phyloP scores from a whole-genome alignment of 2,888 invertebrate genomes.

The Agrotis segetum region DNA sequence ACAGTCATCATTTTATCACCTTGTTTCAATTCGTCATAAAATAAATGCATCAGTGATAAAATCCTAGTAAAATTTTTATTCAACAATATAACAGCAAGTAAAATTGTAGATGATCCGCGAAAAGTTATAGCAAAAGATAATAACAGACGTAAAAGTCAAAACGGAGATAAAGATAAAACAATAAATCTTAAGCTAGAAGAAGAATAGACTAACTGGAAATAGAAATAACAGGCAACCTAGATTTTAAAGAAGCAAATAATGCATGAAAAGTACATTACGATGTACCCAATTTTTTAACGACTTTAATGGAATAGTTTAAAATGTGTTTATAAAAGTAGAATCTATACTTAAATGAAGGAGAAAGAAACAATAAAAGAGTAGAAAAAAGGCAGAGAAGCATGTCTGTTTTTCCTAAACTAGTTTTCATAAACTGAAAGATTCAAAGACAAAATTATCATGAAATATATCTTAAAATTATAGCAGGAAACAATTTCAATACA shows the following conservation, averaged over 20 bases:
- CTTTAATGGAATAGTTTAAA: background rate
- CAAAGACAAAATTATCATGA: background rate
- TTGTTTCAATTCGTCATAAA: constrained; percentile 11
- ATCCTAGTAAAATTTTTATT: constrained; percentile 18
- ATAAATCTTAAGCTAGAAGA: constrained; percentile 29
- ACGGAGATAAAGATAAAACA: constrained; percentile 17
- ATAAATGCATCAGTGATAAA: constrained; percentile 26
- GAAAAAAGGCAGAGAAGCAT: no score
- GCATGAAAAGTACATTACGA: no score
- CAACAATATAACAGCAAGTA: constrained; percentile 5
- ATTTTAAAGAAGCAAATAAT: background rate
- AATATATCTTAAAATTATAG: background rate
- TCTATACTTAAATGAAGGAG: background rate
- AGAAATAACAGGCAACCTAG: constrained; percentile 5
- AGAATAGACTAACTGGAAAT: background rate
- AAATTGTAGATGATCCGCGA: constrained; percentile 18
- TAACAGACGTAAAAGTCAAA: constrained; percentile 13
- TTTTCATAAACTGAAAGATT: background rate
- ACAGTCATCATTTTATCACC: background rate
- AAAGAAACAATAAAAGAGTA: background rate
- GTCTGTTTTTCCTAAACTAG: no score
- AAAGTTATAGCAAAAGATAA: constrained; percentile 7
- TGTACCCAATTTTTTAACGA: constrained; percentile 4
- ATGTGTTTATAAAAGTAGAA: background rate
- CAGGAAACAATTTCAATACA: background rate